A percentile compares a stretch with the other conserved stretches of the same genome.
Conservation (phyloP, 2,888 invertebrate species). For the Philonicus albiceps region DNA sequence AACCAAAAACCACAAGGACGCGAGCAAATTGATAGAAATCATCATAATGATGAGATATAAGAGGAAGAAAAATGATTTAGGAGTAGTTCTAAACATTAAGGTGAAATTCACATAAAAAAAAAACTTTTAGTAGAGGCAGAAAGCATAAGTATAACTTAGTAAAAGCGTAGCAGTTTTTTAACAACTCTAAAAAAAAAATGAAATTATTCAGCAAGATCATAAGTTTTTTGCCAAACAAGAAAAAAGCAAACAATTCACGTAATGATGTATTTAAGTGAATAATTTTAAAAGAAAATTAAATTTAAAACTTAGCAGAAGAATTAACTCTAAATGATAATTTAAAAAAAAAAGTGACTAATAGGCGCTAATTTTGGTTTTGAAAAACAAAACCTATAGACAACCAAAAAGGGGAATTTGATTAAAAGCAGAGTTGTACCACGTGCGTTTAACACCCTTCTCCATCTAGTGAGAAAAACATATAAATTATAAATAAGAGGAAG, state of each 20-base stretch:
- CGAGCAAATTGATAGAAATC: not conserved
- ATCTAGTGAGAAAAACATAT: not conserved
- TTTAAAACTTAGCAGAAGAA: not conserved
- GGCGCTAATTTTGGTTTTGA: conserved; percentile 6
- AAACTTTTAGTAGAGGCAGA: conserved; percentile 12
- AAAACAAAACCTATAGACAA: not conserved
- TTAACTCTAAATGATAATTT: not conserved
- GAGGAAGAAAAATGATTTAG: not conserved
- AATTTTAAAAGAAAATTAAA: not conserved
- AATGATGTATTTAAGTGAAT: not conserved
- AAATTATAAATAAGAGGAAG: not conserved
- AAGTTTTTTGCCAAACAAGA: not conserved
- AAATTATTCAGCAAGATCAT: not conserved
- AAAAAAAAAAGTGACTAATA: not conserved
- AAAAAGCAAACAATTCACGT: not conserved
- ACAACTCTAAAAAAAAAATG: not conserved
- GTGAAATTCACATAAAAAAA: not conserved
- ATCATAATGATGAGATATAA: not conserved
- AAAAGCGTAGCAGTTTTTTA: conserved; percentile 25
- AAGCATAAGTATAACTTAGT: not conserved
- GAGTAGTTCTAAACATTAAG: conserved; percentile 2
- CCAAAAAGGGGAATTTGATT: not conserved
- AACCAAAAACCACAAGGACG: not conserved
- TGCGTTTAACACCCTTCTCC: conserved; percentile 21
- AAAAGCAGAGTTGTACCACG: conserved; percentile 14